Evolutionary conservation across 2,888 invertebrate species (phyloP).

Genomic region (Leptarthrus brevirostris): DNA sequence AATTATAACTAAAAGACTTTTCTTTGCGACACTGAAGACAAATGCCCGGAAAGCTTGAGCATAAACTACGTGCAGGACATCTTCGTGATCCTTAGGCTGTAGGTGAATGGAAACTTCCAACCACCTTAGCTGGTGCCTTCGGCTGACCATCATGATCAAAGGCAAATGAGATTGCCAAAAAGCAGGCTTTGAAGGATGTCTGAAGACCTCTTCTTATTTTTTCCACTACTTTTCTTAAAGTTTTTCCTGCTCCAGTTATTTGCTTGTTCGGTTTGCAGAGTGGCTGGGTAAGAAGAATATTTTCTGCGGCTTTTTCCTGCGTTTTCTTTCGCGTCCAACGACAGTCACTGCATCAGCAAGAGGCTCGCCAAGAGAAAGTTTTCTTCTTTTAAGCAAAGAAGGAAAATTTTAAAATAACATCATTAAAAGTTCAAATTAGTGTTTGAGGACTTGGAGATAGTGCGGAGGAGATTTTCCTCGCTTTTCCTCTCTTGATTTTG

Average conservation of each 20-base stretch:
- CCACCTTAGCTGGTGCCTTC: slow-evolving; percentile 4
- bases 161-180: slow-evolving; percentile 26
- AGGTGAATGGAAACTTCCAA: too few relatives aligned
- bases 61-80: slow-evolving; percentile 4
- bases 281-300: slow-evolving; percentile 9
- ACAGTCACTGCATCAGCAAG: slow-evolving; percentile 9
- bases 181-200: not conserved
- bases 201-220: not conserved
- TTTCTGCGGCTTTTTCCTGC: slow-evolving; percentile 11
- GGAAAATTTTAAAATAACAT: slow-evolving; percentile 51
- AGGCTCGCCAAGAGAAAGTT: slow-evolving; percentile 29
- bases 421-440: slow-evolving; percentile 55
- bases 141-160: slow-evolving; percentile 23
- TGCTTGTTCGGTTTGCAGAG: slow-evolving; percentile 18
- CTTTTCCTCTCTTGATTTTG: slow-evolving; percentile 23
- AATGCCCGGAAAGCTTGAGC: slow-evolving; percentile 7
- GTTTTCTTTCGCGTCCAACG: not conserved
- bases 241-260: not conserved
- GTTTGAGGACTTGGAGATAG: slow-evolving; percentile 50
- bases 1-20: slow-evolving; percentile 6
- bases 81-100: too few relatives aligned
- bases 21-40: not conserved
- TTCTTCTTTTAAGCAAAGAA: slow-evolving; percentile 42
- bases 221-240: slow-evolving; percentile 19
- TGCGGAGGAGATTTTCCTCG: slow-evolving; percentile 25